Percentiles rank a stretch among this genome's conserved stretches.
Evolutionary conservation across 2,888 invertebrate species (phyloP).

Genomic region (Pristionchus entomophagus): DNA sequence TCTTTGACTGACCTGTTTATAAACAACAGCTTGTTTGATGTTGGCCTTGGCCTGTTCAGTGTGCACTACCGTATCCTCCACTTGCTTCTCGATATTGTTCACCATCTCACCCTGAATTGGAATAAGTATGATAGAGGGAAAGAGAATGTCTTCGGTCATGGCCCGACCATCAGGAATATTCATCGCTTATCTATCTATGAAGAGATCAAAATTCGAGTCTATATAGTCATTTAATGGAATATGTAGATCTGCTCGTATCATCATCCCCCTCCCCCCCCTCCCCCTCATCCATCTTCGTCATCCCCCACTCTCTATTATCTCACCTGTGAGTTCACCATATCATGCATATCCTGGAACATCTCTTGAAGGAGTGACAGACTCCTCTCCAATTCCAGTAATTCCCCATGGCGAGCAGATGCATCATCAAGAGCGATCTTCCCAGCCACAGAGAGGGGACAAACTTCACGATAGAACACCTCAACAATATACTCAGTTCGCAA

Average conservation of each 20-base stretch:
- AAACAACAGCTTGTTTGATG: constrained; percentile 67
- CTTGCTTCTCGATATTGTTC: constrained; percentile 68
- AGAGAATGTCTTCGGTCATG: not conserved
- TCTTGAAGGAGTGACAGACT: constrained; percentile 99
- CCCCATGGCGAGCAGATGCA: constrained; percentile 86
- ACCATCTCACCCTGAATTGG: constrained; percentile 65
- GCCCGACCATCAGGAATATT: not conserved
- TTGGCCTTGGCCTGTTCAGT: constrained; percentile 57
- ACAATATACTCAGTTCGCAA: no score
- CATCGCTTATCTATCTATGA: not conserved
- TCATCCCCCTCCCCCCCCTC: not conserved
- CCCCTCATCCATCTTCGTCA: not conserved
- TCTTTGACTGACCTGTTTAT: constrained; percentile 63
- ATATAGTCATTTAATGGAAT: not conserved
- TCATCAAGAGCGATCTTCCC: constrained; percentile 71
- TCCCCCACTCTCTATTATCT: no score
- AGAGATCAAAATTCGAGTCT: not conserved
- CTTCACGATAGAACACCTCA: constrained; percentile 71
- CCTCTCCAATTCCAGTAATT: constrained; percentile 99
- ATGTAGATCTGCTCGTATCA: not conserved
- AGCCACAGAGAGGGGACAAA: constrained; percentile 70
- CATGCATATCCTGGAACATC: constrained; percentile 99
- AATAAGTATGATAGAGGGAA: not conserved
- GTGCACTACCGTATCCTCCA: constrained; percentile 62
- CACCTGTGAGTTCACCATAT: constrained; percentile 84